phyloP scores from a whole-genome alignment of 2,888 invertebrate species.

The Hypselothyrea guttata region DNA sequence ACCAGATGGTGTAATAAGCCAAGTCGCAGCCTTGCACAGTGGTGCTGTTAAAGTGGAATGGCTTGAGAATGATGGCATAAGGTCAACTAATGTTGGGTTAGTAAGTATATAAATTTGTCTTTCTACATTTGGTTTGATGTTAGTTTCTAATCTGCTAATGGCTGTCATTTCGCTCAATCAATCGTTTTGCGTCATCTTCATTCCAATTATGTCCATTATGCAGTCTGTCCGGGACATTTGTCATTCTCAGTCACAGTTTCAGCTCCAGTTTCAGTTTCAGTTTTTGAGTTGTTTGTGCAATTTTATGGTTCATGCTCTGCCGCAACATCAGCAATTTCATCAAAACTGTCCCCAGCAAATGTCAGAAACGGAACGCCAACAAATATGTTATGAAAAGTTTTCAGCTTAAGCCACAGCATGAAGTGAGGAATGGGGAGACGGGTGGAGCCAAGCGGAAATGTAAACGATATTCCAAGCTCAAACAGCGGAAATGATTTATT shows the following conservation, averaged over 20 bases:
- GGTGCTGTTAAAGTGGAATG: constrained; percentile 3
- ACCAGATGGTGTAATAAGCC: constrained; percentile 25
- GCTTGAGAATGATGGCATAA: background rate
- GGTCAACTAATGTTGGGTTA: background rate
- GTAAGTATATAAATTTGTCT: background rate
- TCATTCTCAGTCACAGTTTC: constrained; percentile 11
- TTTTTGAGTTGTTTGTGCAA: constrained; percentile 24
- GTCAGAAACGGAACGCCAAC: constrained; percentile 33
- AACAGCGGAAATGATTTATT: constrained; percentile 76
- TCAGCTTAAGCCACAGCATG: constrained; percentile 21
- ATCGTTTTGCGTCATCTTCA: constrained; percentile 40
- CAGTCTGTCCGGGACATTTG: constrained; percentile 26
- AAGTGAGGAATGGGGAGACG: constrained; percentile 6
- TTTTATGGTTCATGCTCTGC: constrained; percentile 44
- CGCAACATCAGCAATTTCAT: constrained; percentile 39
- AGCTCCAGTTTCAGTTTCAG: too few species aligned
- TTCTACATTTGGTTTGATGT: constrained; percentile 3
- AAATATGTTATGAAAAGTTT: constrained; percentile 54
- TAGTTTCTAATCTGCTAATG: constrained; percentile 68
- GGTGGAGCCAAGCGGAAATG: constrained; percentile 42
- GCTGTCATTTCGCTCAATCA: constrained; percentile 32
- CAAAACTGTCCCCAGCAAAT: constrained; percentile 48
- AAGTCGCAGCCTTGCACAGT: background rate
- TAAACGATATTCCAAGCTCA: constrained; percentile 67
- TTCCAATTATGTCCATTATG: constrained; percentile 63